Percentiles rank a stretch among this genome's conserved stretches.
phyloP scores from a whole-genome alignment of 1,140 invertebrate species.

The Hypsibius dujardini region DNA sequence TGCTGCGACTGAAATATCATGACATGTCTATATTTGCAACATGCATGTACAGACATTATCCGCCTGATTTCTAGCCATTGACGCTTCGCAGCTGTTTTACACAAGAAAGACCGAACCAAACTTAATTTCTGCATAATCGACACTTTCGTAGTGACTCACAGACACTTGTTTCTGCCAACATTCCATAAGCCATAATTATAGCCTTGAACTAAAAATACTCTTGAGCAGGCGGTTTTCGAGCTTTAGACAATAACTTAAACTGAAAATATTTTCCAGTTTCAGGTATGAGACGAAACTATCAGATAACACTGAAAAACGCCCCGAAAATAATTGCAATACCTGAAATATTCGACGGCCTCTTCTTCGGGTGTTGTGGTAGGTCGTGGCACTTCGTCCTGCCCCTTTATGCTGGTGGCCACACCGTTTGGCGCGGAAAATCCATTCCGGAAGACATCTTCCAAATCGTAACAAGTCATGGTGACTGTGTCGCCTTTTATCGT shows the following conservation, averaged over 20 bases:
- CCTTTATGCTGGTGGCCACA: neutral
- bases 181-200: neutral
- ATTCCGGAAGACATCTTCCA: neutral
- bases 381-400: neutral
- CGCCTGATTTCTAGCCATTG: too few relatives aligned
- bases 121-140: too few relatives aligned
- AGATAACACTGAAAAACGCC: neutral
- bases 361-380: neutral
- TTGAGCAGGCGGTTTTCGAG: too few relatives aligned
- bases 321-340: neutral
- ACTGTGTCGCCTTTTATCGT: constrained; percentile 32
- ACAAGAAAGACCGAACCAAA: too few relatives aligned
- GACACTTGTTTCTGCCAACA: neutral
- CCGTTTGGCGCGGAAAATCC: neutral
- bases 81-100: too few relatives aligned
- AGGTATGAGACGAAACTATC: neutral
- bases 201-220: too few relatives aligned
- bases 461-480: constrained; percentile 15
- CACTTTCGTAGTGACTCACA: too few relatives aligned
- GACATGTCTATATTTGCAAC: too few relatives aligned
- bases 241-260: too few relatives aligned
- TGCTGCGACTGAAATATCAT: too few relatives aligned
- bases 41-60: too few relatives aligned
- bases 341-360: constrained; percentile 10
- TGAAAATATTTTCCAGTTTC: too few relatives aligned